Base-by-base conservation (phyloP, 2,888 invertebrate species). In the Coremacera marginata region DNA sequence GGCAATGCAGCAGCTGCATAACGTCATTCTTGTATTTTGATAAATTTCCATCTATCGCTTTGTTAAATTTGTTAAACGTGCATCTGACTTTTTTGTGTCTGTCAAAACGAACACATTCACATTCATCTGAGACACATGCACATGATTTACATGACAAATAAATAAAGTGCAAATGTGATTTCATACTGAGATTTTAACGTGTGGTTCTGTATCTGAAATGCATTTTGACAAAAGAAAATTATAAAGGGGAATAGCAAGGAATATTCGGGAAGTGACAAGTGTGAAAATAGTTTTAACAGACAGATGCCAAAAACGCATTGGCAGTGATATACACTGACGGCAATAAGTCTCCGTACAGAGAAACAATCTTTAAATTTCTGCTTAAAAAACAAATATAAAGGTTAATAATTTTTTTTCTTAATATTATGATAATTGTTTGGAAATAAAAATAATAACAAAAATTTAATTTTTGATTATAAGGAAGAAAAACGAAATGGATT, bases 61-160 rank as follows among this genome's bases (percentile, higher is more conserved):
- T n/a, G n/a, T n/a, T 8, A 25, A 11, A 22, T 4, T 44, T 19
- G 34, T 34, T 27, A 19, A 31, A 14, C 44, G 37, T n/a, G 44
- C 49, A n/a, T 49, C 5, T 49, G 67, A 49, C 25, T 34, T 65
- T n/a, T 49, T 31, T 16, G 31, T 4, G 70, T 52, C 52, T 31
- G 14, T n/a, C 27, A 51, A 34, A 34, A 14, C 3, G 55, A 22
- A 22, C 55, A 9, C 19, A 44, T 44, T 11, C 11, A 14, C 14
- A 44, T 44, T 11, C 31, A 55, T 65, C 27, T 16, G 34, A 31
- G 52, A 63, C 63, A 63, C 14, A 55, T 74, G 65, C 74, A 74
- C 74, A 65, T 63, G 74, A 74, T 63, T 74, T 65, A 16, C 22
- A 51, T 73, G 49, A 49, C 5, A 25, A 49, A 37, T 37, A 72